Evolutionary conservation across 2,797 vertebrate species (phyloP).

Genomic region (Crenuchus spilurus): DNA sequence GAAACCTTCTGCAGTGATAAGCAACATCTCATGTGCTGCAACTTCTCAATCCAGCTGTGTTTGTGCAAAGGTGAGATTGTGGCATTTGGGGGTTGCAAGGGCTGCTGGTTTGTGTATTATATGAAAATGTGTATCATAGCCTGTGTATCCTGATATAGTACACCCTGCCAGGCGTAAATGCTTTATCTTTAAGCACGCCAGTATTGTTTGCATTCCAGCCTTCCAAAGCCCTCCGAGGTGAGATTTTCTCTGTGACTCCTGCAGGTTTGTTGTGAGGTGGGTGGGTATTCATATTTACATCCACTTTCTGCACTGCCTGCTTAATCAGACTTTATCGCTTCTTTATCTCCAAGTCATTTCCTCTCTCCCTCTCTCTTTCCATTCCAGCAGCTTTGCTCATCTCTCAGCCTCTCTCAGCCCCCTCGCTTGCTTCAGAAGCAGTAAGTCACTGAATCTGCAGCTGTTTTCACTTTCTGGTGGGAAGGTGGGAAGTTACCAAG

Average conservation of each 20-base stretch:
- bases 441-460: constrained; percentile 1
- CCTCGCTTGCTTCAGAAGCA: constrained; percentile 16
- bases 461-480: background rate
- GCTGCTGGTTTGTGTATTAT: background rate
- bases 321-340: constrained; percentile 31
- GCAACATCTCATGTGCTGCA: constrained; percentile 15
- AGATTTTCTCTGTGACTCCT: background rate
- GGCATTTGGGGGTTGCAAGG: background rate
- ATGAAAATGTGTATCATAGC: constrained; percentile 9
- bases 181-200: background rate
- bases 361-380: background rate
- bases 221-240: background rate
- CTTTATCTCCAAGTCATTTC: constrained; percentile 17
- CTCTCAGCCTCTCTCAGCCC: background rate
- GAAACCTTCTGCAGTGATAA: constrained; percentile 41
- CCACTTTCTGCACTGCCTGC: background rate
- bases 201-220: constrained; percentile 19
- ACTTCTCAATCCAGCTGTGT: constrained; percentile 19
- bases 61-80: constrained; percentile 4
- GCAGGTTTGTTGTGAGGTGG: background rate
- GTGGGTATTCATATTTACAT: constrained; percentile 23
- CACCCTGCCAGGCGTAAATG: background rate
- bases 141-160: constrained; percentile 1
- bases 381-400: background rate
- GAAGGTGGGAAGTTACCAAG: background rate